Evolutionary conservation across 2,797 vertebrate genomes (phyloP).

Genomic region (Loriculus beryllinus): DNA sequence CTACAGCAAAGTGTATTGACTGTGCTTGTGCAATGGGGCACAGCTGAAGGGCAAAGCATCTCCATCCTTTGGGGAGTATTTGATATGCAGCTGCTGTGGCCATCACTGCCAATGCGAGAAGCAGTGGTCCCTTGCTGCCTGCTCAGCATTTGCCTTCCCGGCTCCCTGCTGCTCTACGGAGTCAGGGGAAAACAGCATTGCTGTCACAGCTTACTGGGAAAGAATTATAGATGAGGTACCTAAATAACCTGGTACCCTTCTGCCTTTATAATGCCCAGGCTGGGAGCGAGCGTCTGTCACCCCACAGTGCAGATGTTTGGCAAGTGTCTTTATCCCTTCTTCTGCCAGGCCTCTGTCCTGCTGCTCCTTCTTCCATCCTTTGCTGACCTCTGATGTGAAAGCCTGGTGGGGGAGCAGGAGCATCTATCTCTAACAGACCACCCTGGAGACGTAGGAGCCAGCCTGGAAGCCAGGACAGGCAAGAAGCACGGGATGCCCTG

Average conservation of each 20-base stretch:
- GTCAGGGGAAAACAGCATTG: background rate
- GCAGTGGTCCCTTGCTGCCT: background rate
- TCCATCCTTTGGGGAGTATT: background rate
- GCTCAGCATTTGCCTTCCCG: background rate
- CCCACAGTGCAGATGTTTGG: accelerated
- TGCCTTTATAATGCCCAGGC: background rate
- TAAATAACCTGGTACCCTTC: background rate
- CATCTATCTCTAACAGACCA: background rate
- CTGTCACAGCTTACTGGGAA: background rate
- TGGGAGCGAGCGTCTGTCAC: background rate
- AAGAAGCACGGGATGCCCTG: background rate
- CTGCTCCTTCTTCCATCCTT: background rate
- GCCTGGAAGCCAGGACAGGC: background rate
- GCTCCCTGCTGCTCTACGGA: background rate
- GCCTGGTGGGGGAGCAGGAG: accelerated
- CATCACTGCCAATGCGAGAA: accelerated
- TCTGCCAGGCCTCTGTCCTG: background rate
- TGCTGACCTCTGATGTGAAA: background rate
- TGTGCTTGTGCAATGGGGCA: accelerated
- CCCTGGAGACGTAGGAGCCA: background rate
- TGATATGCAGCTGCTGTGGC: background rate
- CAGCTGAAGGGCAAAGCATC: background rate
- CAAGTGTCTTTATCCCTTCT: background rate
- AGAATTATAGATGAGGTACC: background rate
- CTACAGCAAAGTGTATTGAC: background rate